Evolutionary conservation across 2,113 vertebrate genomes (phyloP).

Genomic region (Panurus biarmicus): DNA sequence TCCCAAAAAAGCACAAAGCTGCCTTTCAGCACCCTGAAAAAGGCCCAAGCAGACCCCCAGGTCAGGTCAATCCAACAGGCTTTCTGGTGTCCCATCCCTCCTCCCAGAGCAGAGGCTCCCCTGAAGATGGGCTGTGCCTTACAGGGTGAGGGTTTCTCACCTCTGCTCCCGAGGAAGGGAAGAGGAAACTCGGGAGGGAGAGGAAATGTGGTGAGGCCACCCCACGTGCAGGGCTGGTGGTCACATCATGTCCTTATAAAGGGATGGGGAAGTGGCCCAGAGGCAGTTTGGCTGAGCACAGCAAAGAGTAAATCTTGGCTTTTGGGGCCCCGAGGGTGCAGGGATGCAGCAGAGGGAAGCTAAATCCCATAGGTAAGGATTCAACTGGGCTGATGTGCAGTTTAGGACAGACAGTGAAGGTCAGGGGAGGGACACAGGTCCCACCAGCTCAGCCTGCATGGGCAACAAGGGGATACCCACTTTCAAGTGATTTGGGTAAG

Average conservation of each 20-base stretch:
- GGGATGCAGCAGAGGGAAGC: neutral
- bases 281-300: neutral
- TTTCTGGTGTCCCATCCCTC: neutral
- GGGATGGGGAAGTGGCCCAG: neutral
- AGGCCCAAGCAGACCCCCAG: neutral
- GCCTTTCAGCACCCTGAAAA: neutral
- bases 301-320: neutral
- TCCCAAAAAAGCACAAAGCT: conserved; percentile 4
- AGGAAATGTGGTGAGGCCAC: neutral
- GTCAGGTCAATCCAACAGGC: neutral
- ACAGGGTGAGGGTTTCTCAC: neutral
- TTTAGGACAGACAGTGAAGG: neutral
- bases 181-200: neutral
- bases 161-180: neutral
- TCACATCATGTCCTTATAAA: neutral
- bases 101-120: neutral
- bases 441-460: neutral
- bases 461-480: neutral
- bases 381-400: neutral
- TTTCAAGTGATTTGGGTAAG: neutral
- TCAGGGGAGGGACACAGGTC: neutral
- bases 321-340: fast-evolving
- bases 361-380: neutral
- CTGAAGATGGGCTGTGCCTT: neutral
- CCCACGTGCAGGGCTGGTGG: neutral